phyloP scores from a whole-genome alignment of 2,888 invertebrate species.

The Idaea dimidiata region DNA sequence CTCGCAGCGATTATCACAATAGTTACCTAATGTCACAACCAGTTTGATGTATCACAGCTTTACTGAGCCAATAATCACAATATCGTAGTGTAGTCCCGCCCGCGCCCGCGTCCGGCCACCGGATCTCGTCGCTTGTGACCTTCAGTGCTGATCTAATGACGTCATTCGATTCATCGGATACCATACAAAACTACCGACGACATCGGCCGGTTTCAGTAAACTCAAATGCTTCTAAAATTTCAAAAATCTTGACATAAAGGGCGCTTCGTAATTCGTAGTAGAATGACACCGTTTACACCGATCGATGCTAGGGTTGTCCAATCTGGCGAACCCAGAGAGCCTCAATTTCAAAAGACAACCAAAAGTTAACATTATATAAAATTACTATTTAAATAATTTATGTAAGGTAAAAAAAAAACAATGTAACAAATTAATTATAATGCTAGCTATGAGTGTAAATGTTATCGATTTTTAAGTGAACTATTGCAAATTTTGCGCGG shows the following conservation, averaged over 20 bases:
- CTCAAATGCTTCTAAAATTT: constrained; percentile 2
- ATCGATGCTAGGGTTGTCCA: constrained; percentile 64
- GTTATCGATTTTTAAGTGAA: constrained; percentile 79
- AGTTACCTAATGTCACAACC: constrained; percentile 78
- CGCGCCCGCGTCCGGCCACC: neutral
- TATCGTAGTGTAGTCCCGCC: constrained; percentile 45
- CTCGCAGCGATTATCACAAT: constrained; percentile 74
- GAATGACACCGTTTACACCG: constrained; percentile 44
- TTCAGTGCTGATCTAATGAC: neutral
- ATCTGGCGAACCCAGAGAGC: constrained; percentile 63
- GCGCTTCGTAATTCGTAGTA: constrained; percentile 10
- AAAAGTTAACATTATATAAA: constrained; percentile 79
- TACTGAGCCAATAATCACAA: constrained; percentile 73
- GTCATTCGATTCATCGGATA: neutral
- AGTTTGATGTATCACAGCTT: constrained; percentile 77
- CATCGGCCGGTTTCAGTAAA: neutral
- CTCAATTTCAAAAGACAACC: constrained; percentile 78
- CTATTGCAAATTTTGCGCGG: constrained; percentile 79
- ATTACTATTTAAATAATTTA: constrained; percentile 75
- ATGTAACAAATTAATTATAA: constrained; percentile 81
- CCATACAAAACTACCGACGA: no score
- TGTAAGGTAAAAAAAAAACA: constrained; percentile 72
- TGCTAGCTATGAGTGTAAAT: constrained; percentile 81
- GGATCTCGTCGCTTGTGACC: neutral
- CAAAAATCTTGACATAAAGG: neutral